phyloP scores from a whole-genome alignment of 2,797 vertebrate genomes.

The Propithecus deckenii region DNA sequence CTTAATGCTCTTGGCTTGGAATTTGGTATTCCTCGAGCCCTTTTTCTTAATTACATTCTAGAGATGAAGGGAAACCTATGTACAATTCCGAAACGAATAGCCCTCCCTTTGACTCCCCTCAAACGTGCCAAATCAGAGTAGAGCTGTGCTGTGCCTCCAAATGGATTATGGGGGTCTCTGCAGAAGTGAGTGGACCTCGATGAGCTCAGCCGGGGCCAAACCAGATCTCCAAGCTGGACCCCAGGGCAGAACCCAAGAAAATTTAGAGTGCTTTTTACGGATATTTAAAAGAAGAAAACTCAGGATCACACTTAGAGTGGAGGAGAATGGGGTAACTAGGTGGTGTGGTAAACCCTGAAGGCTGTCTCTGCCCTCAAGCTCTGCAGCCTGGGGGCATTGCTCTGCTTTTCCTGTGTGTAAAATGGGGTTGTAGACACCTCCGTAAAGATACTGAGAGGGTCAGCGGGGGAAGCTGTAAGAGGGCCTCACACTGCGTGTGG shows the following conservation, averaged over 20 bases:
- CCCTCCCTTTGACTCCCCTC: constrained; percentile 12
- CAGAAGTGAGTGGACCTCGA: background rate
- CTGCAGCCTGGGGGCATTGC: background rate
- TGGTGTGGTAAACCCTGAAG: background rate
- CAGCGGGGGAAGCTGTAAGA: background rate
- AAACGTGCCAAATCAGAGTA: background rate
- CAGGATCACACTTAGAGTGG: background rate
- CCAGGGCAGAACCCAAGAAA: background rate
- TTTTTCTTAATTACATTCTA: constrained; percentile 59
- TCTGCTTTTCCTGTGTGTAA: background rate
- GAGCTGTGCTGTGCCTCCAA: background rate
- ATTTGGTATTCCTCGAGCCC: constrained; percentile 56
- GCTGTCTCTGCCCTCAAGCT: background rate
- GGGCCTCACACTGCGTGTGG: background rate
- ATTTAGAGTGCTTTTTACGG: background rate
- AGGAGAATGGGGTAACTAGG: background rate
- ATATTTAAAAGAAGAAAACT: background rate
- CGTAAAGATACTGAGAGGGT: background rate
- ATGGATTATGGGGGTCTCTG: background rate
- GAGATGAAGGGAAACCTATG: constrained; percentile 26
- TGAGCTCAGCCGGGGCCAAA: background rate
- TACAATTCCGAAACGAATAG: background rate
- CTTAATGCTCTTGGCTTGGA: constrained; percentile 56
- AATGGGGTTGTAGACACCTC: background rate
- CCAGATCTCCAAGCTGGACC: background rate